These are phyloP conservation scores for Procapra przewalskii DNA, from an alignment of 2,113 vertebrate genomes.

Conservation along the genomic window DNA sequence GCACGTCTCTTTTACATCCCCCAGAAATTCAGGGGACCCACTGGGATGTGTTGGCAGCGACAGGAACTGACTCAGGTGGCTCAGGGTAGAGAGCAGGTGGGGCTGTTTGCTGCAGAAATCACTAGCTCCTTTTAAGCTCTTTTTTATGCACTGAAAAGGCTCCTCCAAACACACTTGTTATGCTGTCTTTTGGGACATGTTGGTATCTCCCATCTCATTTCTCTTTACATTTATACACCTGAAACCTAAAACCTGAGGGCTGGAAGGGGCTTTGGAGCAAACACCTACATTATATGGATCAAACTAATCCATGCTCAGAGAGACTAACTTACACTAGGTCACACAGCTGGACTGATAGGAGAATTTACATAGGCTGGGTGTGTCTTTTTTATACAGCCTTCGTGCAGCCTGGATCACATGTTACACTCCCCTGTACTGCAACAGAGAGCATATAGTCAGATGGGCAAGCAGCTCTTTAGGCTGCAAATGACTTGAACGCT, in stretches of 20 bases:
- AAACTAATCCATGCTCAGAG: not conserved
- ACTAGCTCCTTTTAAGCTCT: not conserved
- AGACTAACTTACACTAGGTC: not conserved
- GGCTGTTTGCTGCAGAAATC: not conserved
- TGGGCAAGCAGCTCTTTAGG: not conserved
- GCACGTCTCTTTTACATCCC: slow-evolving; percentile 51
- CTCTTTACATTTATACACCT: not conserved
- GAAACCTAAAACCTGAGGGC: not conserved
- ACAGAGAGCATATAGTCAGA: not conserved
- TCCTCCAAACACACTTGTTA: not conserved
- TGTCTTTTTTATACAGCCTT: not conserved
- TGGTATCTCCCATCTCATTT: not conserved
- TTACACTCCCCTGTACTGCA: not conserved
- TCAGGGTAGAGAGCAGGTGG: not conserved
- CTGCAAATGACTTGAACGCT: not conserved
- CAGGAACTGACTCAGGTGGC: slow-evolving; percentile 53
- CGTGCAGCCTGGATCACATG: not conserved
- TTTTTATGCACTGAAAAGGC: not conserved
- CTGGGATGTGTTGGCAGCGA: slow-evolving; percentile 52
- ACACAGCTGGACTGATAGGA: not conserved
- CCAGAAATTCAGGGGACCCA: slow-evolving; percentile 32
- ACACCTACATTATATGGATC: not conserved
- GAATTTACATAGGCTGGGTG: not conserved
- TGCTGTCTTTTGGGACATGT: not conserved
- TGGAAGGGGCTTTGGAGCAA: not conserved